Evolutionary conservation across 1,140 invertebrate genomes (phyloP).

Genomic region (Platyura marginata): DNA sequence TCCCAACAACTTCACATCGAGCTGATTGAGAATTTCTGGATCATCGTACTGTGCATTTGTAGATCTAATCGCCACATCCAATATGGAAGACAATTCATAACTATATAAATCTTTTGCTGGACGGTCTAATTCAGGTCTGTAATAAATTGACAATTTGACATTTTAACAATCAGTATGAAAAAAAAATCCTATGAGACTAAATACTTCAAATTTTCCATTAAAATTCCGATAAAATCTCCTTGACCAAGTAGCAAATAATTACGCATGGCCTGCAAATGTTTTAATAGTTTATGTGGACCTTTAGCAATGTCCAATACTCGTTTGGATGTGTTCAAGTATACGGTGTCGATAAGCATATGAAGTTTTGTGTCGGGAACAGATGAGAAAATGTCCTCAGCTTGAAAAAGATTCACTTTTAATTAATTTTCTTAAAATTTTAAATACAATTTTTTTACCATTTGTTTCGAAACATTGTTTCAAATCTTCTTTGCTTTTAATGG

Average conservation of each 20-base stretch:
- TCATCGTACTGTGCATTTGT: constrained; percentile 94
- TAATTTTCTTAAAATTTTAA: too few relatives aligned
- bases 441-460: constrained; percentile 24
- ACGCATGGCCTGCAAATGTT: constrained; percentile 80
- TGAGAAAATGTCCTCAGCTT: constrained; percentile 15
- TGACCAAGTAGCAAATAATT: constrained; percentile 83
- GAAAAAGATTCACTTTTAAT: too few relatives aligned
- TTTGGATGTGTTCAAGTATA: constrained; percentile 71
- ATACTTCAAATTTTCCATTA: constrained; percentile 81
- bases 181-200: constrained; percentile 15
- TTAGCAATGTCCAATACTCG: constrained; percentile 73
- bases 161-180: too few relatives aligned
- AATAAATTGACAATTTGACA: too few relatives aligned
- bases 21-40: constrained; percentile 66
- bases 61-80: constrained; percentile 79
- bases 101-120: constrained; percentile 71
- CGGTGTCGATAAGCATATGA: constrained; percentile 58
- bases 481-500: constrained; percentile 44
- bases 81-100: constrained; percentile 72
- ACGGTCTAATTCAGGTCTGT: constrained; percentile 72
- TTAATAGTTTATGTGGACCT: constrained; percentile 71
- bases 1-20: constrained; percentile 72
- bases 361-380: constrained; percentile 42
- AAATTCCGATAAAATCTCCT: constrained; percentile 86
- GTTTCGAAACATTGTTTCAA: constrained; percentile 35